Conservation (phyloP, 2,888 invertebrate species). For the Microctonus brassicae region DNA sequence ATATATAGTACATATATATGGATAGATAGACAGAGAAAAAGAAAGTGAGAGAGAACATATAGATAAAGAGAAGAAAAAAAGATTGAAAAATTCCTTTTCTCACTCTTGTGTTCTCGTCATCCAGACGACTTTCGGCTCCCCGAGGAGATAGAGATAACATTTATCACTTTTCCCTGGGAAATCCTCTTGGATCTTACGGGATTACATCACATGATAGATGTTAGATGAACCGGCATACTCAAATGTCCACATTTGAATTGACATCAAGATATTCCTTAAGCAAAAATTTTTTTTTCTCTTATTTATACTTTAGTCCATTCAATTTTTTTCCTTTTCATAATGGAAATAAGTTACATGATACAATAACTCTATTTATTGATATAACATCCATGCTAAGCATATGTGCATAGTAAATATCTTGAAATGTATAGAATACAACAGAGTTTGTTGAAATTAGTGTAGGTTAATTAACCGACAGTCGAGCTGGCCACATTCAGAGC, state of each 20-base stretch:
- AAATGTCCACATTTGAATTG: conserved; percentile 3
- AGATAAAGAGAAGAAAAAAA: too few relatives aligned
- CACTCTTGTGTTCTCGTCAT: conserved; percentile 26
- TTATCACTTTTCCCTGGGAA: conserved; percentile 36
- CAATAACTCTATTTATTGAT: neutral
- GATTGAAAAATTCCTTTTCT: conserved; percentile 34
- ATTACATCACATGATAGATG: conserved; percentile 33
- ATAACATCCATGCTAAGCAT: neutral
- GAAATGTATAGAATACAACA: neutral
- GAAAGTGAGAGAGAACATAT: too few relatives aligned
- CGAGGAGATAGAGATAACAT: conserved; percentile 36
- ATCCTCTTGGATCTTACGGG: conserved; percentile 22
- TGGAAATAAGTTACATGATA: neutral
- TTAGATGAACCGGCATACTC: conserved; percentile 6
- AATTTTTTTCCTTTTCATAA: neutral
- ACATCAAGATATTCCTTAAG: neutral
- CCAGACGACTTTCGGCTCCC: conserved; percentile 30
- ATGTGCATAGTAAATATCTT: neutral
- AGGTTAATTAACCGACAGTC: conserved; percentile 18
- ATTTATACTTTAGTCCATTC: neutral
- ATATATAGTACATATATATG: neutral
- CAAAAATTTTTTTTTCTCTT: neutral
- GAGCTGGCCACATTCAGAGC: conserved; percentile 15
- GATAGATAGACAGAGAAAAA: neutral
- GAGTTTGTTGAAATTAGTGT: conserved; percentile 23